Evolutionary conservation across 2,113 vertebrate species (phyloP).

Genomic region (Asarcornis scutulata): DNA sequence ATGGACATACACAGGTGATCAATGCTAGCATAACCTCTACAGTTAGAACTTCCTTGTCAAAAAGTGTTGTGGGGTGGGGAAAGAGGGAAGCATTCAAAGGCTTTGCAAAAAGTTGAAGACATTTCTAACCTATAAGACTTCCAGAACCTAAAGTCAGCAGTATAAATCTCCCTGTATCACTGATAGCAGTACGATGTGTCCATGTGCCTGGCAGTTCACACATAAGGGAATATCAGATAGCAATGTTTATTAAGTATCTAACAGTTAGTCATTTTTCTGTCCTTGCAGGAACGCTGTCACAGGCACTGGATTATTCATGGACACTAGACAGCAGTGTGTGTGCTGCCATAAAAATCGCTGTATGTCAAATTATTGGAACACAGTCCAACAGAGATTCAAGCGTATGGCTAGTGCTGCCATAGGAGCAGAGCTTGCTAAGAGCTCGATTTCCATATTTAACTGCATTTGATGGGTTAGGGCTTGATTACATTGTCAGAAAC

Average conservation of each 20-base stretch:
- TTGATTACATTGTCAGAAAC: neutral
- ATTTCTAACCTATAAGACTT: neutral
- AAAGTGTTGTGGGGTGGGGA: neutral
- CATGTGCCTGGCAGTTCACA: neutral
- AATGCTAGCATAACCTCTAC: neutral
- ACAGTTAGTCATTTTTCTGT: neutral
- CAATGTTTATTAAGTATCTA: neutral
- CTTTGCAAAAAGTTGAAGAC: neutral
- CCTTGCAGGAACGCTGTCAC: neutral
- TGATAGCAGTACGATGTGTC: neutral
- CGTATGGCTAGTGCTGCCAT: neutral
- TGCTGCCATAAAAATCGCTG: neutral
- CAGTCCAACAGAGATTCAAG: neutral
- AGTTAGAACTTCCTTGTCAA: neutral
- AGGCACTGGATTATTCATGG: neutral
- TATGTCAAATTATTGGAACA: neutral
- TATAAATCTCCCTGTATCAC: neutral
- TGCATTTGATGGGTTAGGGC: neutral
- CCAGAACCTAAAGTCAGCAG: rapidly evolving
- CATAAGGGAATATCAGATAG: neutral
- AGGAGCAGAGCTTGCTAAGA: neutral
- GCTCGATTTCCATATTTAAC: neutral
- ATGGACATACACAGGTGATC: rapidly evolving
- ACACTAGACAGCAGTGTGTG: neutral
- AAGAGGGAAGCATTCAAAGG: neutral